Conservation (phyloP, 2,797 vertebrate genomes). For the Coregonus suidteri region DNA sequence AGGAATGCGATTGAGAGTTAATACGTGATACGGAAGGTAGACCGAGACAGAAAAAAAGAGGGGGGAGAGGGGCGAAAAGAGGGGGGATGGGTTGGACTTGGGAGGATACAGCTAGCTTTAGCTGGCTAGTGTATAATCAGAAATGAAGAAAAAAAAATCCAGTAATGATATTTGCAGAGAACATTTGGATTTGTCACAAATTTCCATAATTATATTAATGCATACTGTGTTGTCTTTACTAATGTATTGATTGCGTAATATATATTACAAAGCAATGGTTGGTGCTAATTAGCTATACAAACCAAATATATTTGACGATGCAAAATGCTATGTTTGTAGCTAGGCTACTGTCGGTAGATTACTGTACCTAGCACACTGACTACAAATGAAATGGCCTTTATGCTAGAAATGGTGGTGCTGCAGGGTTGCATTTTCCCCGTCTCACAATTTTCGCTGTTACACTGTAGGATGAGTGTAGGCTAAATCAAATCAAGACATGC, state of each 20-base stretch:
- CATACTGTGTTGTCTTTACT: constrained; percentile 21
- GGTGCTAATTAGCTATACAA: constrained; percentile 44
- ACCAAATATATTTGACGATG: constrained; percentile 41
- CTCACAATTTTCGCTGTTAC: not conserved
- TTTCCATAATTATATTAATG: constrained; percentile 46
- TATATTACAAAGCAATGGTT: constrained; percentile 49
- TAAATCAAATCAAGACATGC: constrained; percentile 1
- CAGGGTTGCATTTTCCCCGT: not conserved
- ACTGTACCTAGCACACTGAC: constrained; percentile 8
- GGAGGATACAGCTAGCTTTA: constrained; percentile 40
- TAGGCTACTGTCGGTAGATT: constrained; percentile 28
- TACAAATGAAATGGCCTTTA: constrained; percentile 20
- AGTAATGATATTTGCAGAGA: constrained; percentile 19
- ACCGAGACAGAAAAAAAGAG: constrained; percentile 50
- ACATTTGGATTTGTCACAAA: not conserved
- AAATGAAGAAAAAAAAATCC: constrained; percentile 42
- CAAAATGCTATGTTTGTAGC: constrained; percentile 35
- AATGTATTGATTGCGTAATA: constrained; percentile 41
- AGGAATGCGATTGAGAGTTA: constrained; percentile 76
- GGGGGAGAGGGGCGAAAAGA: constrained; percentile 47
- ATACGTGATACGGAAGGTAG: constrained; percentile 64
- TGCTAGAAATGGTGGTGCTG: constrained; percentile 6
- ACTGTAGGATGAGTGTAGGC: not conserved
- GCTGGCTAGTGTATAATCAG: constrained; percentile 50
- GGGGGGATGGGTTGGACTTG: constrained; percentile 64